phyloP scores from a whole-genome alignment of 2,113 vertebrate genomes.

The Sinocyclocheilus grahami region DNA sequence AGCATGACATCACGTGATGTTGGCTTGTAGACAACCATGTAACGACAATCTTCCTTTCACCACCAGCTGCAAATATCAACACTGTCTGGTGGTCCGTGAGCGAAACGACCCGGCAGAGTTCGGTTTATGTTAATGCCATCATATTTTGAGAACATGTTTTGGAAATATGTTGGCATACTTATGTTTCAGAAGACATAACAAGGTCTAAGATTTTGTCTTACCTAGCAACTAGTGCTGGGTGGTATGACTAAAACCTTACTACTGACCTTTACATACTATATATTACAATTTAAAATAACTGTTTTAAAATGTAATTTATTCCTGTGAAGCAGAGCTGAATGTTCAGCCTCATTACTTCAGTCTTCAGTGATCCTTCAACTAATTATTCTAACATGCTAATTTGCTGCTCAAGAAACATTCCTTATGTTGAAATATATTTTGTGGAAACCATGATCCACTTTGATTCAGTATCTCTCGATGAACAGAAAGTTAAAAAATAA shows the following conservation, averaged over 20 bases:
- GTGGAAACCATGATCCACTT: neutral
- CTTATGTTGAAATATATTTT: neutral
- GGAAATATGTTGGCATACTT: constrained; percentile 6
- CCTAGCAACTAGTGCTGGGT: constrained; percentile 32
- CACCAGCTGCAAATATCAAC: constrained; percentile 39
- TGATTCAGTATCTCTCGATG: too few relatives aligned
- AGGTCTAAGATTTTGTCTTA: neutral
- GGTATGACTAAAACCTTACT: neutral
- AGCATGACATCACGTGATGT: constrained; percentile 44
- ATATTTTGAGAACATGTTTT: constrained; percentile 40
- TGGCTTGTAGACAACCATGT: constrained; percentile 46
- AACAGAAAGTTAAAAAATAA: too few relatives aligned
- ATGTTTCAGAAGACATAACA: constrained; percentile 34
- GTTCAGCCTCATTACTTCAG: neutral
- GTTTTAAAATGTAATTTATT: neutral
- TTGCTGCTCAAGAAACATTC: too few relatives aligned
- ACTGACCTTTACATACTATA: neutral
- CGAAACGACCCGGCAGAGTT: neutral
- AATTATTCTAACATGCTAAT: too few relatives aligned
- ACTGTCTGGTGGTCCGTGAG: constrained; percentile 26
- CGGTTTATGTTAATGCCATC: constrained; percentile 6
- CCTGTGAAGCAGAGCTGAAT: neutral
- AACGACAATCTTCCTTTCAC: constrained; percentile 40
- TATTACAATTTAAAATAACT: too few relatives aligned
- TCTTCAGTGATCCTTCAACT: neutral